Base-by-base conservation (phyloP, 2,888 invertebrate species). In the Melieria crassipennis region DNA sequence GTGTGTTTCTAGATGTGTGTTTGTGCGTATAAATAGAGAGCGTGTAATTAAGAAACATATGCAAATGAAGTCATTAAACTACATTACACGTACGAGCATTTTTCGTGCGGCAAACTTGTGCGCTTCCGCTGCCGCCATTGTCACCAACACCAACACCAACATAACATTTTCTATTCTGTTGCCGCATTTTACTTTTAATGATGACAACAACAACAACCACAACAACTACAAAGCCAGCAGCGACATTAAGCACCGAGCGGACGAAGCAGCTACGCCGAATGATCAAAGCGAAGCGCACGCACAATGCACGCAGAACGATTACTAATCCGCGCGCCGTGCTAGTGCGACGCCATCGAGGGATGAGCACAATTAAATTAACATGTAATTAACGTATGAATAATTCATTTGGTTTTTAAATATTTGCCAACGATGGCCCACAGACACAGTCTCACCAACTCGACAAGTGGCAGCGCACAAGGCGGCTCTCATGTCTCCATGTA, bases 301-400 rank as follows among this genome's bases (percentile, higher is more conserved):
- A 55, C n/a, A 30, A 55, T 10, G 55, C n/a, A 55, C 7, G 55
- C 16, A 55, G n/a, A 57, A 30, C 30, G 30, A 30, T 30, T 30
- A 30, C 30, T 30, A 30, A 30, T 30, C 30, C 30, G 30, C 30
- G 30, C 30, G 30, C 3, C 2, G 30, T 30, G 30, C 30, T 30
- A 30, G 30, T 30, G 30, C 30, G 30, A 30, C 57, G 57, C 13
- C 63, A 50, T 65, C 47, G 65, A 10, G n/a, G 47, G 57, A 76
- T 72, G 72, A 65, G 75, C 70, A 71, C 75, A 77, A 76, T 78
- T 76, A 77, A 78, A 78, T 77, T 75, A 76, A 75, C 76, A 71
- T 74, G 71, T 76, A 78, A 77, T 78, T 78, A 78, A 74, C 69
- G 65, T 73, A 73, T 76, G 72, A 77, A 77, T 78, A 71, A 76